Evolutionary conservation across 2,888 invertebrate genomes (phyloP).

Genomic region (Cancer borealis): DNA sequence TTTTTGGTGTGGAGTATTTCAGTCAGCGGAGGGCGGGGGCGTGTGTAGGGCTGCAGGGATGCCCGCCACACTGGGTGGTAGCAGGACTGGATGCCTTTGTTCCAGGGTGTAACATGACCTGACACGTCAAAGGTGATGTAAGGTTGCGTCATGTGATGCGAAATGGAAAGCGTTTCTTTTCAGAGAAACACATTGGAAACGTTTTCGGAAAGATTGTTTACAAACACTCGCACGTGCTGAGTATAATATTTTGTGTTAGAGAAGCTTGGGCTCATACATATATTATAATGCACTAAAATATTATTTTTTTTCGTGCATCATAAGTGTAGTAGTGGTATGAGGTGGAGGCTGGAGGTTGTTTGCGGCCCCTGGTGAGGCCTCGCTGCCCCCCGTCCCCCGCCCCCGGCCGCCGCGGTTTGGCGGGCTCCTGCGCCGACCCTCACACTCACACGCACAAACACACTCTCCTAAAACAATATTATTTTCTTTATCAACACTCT

Average conservation of each 20-base stretch:
- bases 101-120: not conserved
- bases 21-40: not conserved
- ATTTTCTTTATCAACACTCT: not conserved
- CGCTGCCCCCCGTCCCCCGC: constrained; percentile 55
- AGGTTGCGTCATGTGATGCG: constrained; percentile 54
- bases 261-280: not conserved
- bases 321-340: not conserved
- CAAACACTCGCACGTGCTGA: constrained; percentile 66
- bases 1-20: not conserved
- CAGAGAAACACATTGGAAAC: constrained; percentile 63
- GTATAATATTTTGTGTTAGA: not conserved
- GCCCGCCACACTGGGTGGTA: not conserved
- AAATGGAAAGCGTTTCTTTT: constrained; percentile 66
- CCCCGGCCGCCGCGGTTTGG: constrained; percentile 58
- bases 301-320: constrained; percentile 13
- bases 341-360: constrained; percentile 52
- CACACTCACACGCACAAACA: not conserved
- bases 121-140: constrained; percentile 44
- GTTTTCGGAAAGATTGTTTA: constrained; percentile 71
- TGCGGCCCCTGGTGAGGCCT: constrained; percentile 61
- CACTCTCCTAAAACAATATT: constrained; percentile 52
- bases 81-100: not conserved
- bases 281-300: not conserved
- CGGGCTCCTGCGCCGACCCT: constrained; percentile 65
- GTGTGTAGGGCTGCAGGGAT: not conserved